Base-by-base conservation (phyloP, 1,140 invertebrate genomes). In the Drosophila murphyi region DNA sequence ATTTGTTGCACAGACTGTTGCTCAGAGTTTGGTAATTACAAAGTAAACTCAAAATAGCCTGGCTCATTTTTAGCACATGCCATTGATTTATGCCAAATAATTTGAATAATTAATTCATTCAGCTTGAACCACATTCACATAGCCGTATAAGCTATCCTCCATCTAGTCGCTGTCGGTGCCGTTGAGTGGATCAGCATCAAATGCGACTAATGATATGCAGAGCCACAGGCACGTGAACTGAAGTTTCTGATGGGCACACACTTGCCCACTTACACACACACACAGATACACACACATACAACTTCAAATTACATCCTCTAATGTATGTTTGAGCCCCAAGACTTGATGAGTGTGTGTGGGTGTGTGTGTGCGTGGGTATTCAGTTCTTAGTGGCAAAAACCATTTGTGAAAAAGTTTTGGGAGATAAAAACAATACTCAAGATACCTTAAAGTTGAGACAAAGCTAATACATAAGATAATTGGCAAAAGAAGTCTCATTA, bases 91-190 rank as follows among this genome's bases (percentile, higher is more conserved):
- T 82, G 67, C 64, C 43, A 45, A 29, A 28, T 60, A 50, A 74
- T 81, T 74, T 72, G 43, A 75, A 78, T 87, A 85, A 87, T 86
- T 78, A 75, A 64, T 71, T n/a, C n/a, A 4, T 43, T 47, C 57
- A 56, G 43, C 37, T 52, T 59, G 20, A 43, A n/a, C 34, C 54
- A 54, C 39, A 43, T 29, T 55, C 41, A 12, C 47, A 45, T 34
- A 31, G 20, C 41, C 47, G 32, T 50, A 37, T 43, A 43, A 31
- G 28, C 12, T 57, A 43, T 5, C 37, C 3, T 41, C 55, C 6
- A 32, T 31, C 37, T 5, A 57, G 37, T 4, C 32, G 37, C 37
- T 56, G 35, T 28, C 20, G 6, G 35, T 39, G 8, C 20, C 5
- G 4, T 34, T 37, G 45, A 20, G 54, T 34, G 37, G 28, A 47